Percentiles rank a stretch among this genome's conserved stretches.
phyloP scores from a whole-genome alignment of 1,140 invertebrate genomes.

The Anastrepha ludens region DNA sequence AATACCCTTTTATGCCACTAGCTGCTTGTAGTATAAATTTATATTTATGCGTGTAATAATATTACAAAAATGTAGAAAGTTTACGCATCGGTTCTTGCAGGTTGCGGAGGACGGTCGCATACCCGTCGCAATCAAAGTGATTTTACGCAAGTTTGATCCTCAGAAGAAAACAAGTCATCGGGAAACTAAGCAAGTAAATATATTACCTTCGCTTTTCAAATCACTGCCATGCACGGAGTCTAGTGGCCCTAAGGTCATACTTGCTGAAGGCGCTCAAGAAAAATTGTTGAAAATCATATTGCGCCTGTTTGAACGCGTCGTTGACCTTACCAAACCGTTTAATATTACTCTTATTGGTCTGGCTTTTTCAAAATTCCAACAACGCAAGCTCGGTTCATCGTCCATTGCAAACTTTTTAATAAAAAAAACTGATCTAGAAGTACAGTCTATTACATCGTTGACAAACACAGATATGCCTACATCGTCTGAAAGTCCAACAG shows the following conservation, averaged over 20 bases:
- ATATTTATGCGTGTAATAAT: too few species aligned
- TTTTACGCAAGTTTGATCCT: conserved; percentile 81
- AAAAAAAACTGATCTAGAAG: conserved; percentile 80
- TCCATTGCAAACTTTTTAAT: conserved; percentile 84
- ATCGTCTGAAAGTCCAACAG: conserved; percentile 61
- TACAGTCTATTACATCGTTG: conserved; percentile 81
- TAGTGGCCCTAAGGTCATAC: conserved; percentile 74
- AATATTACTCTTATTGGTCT: conserved; percentile 85
- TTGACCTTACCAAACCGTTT: conserved; percentile 83
- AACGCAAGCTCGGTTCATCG: conserved; percentile 78
- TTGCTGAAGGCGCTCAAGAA: conserved; percentile 77
- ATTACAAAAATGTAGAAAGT: too few species aligned
- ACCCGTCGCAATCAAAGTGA: conserved; percentile 83
- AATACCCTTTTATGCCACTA: too few species aligned
- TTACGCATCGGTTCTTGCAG: conserved; percentile 52
- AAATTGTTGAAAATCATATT: conserved; percentile 83
- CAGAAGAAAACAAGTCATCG: conserved; percentile 79
- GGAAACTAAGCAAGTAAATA: conserved; percentile 83
- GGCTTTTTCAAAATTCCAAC: conserved; percentile 86
- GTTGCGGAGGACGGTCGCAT: conserved; percentile 85
- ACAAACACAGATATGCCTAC: conserved; percentile 72
- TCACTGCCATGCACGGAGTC: conserved; percentile 68
- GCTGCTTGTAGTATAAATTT: too few species aligned
- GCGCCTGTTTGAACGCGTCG: conserved; percentile 83
- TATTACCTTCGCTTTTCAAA: conserved; percentile 80